These are phyloP conservation scores for Lerema accius DNA, from an alignment of 1,140 invertebrate genomes.

Conservation along the genomic window DNA sequence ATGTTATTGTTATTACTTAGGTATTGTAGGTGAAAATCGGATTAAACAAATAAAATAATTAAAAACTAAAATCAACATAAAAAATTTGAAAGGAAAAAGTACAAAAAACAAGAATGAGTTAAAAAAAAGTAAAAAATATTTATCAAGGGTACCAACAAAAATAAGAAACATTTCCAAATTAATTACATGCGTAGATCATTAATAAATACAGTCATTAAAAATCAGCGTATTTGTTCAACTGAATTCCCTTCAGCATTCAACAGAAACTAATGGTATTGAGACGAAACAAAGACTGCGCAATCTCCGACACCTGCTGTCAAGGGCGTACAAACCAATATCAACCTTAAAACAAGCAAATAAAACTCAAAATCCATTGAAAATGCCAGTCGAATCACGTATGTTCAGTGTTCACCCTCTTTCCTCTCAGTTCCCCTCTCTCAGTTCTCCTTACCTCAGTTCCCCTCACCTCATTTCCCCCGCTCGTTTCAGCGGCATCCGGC, in stretches of 20 bases:
- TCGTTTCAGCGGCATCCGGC: constrained; percentile 71
- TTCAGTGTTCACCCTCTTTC: constrained; percentile 28
- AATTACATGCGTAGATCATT: no score
- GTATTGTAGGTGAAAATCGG: no score
- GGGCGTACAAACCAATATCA: constrained; percentile 8
- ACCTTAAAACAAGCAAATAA: not conserved
- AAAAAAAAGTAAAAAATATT: no score
- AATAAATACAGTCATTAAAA: not conserved
- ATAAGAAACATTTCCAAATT: no score
- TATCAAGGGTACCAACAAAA: no score
- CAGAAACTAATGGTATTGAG: not conserved
- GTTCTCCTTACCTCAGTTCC: constrained; percentile 9
- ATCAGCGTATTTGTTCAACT: not conserved
- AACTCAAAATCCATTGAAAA: not conserved
- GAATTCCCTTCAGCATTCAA: not conserved
- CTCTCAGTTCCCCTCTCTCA: constrained; percentile 24
- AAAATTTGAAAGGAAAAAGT: no score
- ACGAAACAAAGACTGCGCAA: constrained; percentile 27
- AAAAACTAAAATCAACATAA: no score
- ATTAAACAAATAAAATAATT: no score
- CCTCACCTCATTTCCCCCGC: no score
- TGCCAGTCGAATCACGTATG: constrained; percentile 19
- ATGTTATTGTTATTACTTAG: no score
- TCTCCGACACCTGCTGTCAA: constrained; percentile 21
- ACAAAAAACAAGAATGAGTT: no score